Conservation (phyloP, 1,140 invertebrate genomes). For the Rhagoletis pomonella region DNA sequence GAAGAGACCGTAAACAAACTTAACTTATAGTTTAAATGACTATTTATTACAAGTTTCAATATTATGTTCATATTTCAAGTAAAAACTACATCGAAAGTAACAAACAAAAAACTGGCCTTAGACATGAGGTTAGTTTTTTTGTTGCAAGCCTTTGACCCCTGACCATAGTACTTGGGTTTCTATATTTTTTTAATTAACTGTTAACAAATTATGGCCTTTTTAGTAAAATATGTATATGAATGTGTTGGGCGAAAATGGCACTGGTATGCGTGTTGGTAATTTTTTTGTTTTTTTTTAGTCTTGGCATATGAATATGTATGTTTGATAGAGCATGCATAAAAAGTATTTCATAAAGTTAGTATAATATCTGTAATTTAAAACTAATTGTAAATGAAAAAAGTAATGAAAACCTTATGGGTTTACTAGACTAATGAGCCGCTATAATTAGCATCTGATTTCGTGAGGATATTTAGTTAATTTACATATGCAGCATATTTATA, state of each 20-base stretch:
- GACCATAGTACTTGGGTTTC: not conserved
- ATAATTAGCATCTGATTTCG: not conserved
- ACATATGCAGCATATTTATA: not conserved
- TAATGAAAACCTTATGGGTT: not conserved
- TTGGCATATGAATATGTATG: no score
- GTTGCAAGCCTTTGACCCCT: not conserved
- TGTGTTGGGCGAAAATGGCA: no score
- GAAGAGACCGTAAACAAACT: not conserved
- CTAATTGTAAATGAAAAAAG: not conserved
- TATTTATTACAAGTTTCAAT: not conserved
- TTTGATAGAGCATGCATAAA: no score
- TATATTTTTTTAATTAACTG: no score
- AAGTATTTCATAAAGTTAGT: no score
- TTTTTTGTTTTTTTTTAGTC: no score
- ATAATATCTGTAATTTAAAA: no score
- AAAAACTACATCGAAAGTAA: not conserved
- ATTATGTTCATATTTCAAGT: not conserved
- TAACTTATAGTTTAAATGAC: not conserved
- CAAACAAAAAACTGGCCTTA: not conserved
- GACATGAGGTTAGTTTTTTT: not conserved
- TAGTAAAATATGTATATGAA: no score
- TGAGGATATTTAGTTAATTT: slow-evolving; percentile 1
- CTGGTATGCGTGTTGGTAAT: no score
- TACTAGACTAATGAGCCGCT: no score
- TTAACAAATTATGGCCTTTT: no score